phyloP scores from a whole-genome alignment of 2,113 vertebrate species.

The Tapirus terrestris region DNA sequence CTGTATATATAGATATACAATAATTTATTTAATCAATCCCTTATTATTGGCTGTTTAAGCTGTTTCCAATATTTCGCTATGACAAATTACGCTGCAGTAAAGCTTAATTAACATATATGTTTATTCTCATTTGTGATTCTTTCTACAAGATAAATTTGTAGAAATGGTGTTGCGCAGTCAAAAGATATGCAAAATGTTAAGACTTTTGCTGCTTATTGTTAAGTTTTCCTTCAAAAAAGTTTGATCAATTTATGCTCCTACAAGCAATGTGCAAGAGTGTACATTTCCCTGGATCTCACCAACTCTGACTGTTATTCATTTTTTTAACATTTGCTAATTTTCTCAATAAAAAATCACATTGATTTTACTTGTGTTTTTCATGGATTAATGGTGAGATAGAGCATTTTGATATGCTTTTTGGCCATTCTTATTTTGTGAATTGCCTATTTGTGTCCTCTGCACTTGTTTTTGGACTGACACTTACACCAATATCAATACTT shows the following conservation, averaged over 20 bases:
- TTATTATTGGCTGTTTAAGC: not conserved
- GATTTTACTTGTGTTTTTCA: slow-evolving; percentile 16
- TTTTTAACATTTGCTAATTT: slow-evolving; percentile 21
- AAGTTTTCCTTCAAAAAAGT: not conserved
- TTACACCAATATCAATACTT: not conserved
- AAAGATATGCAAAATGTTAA: not conserved
- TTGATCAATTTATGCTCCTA: not conserved
- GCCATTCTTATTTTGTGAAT: slow-evolving; percentile 44
- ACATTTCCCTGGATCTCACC: not conserved
- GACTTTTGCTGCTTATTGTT: not conserved
- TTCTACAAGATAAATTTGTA: slow-evolving; percentile 24
- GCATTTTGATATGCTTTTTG: slow-evolving; percentile 36
- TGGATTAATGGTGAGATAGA: not conserved
- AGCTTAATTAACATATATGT: not conserved
- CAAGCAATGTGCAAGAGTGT: not conserved
- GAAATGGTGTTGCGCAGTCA: not conserved
- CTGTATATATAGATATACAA: not conserved
- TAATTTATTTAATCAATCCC: slow-evolving; percentile 5
- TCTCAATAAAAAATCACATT: not conserved
- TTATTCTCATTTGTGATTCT: slow-evolving; percentile 38
- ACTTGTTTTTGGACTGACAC: slow-evolving; percentile 46
- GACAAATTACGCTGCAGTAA: slow-evolving; percentile 5
- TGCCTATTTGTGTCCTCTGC: not conserved
- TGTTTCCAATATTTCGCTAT: slow-evolving; percentile 25
- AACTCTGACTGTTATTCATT: not conserved